Evolutionary conservation across 2,113 vertebrate genomes (phyloP), one percentile per base, ranked within the genome.

Genomic region (Garra rufa): DNA sequence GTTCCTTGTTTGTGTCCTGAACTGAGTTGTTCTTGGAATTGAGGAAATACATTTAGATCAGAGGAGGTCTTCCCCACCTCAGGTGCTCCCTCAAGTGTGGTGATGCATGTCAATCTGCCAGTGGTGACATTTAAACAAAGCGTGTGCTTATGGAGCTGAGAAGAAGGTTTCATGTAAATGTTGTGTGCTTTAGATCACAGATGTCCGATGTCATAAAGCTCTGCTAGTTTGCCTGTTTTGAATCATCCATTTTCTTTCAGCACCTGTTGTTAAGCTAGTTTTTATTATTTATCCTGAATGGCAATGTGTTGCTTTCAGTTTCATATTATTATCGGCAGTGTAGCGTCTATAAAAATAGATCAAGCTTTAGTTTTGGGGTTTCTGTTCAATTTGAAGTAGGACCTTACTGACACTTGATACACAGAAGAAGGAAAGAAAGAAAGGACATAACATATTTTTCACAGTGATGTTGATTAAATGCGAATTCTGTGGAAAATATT

Each of bases 91-190:
- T 70, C 26, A n/a, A 14, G 19, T 17, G 61, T 52, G 44, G 26
- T 41, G 61, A 52, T 69, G 61, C 63, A 10, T 70, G 28, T 34
- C 63, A 67, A 4, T 11, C n/a, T 44, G 21, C n/a, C 14, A 1
- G 1, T 63, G 28, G 28, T 10, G 8, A 46, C 34, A 61, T 59
- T 38, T 78, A 69, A 81, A 79, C n/a, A 44, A 61, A 38, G 26
- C 2, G 43, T 69, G 17, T 52, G 19, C 50, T 17, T 65, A 1
- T 52, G 46, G 46, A 70, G 44, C 44, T 38, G 79, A 34, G 44
- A 65, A 63, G 41, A 81, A 34, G 63, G 71, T 69, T 76, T 81
- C 15, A 84, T 84, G 85, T 59, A 87, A 87, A 81, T 84, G 24
- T n/a, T 84, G 82, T 81, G 61, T 63, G 34, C 63, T 34, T 70